phyloP scores from a whole-genome alignment of 2,797 vertebrate genomes.

The Helarctos malayanus region DNA sequence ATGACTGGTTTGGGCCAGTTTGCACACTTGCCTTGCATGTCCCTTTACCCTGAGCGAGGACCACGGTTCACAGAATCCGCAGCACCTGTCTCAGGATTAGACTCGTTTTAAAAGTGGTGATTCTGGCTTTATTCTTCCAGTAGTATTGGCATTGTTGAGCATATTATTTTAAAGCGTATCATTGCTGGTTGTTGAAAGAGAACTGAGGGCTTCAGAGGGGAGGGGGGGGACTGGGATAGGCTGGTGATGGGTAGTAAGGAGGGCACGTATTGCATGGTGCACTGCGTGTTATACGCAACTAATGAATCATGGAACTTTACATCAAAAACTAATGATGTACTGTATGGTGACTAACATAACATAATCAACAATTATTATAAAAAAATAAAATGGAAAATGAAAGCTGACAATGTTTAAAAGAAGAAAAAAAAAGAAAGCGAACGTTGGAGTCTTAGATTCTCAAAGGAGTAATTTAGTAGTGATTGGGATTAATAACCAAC shows the following conservation, averaged over 20 bases:
- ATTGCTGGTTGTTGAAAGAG: neutral
- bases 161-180: neutral
- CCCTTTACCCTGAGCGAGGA: neutral
- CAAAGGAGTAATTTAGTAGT: neutral
- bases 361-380: too few relatives aligned
- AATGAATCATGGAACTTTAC: too few relatives aligned
- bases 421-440: neutral
- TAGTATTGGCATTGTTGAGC: neutral
- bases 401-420: too few relatives aligned
- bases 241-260: too few relatives aligned
- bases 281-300: too few relatives aligned
- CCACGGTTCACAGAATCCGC: neutral
- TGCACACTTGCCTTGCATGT: neutral
- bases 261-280: too few relatives aligned
- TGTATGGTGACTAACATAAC: too few relatives aligned
- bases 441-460: neutral
- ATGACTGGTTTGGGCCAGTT: neutral
- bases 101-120: neutral
- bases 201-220: neutral
- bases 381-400: too few relatives aligned
- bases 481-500: constrained; percentile 33
- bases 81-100: neutral
- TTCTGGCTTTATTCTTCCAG: neutral
- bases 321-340: too few relatives aligned
- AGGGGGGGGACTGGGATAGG: too few relatives aligned